These are phyloP conservation scores for Chrysina gloriosa DNA, from an alignment of 2,888 invertebrate genomes.

Conservation along the genomic window DNA sequence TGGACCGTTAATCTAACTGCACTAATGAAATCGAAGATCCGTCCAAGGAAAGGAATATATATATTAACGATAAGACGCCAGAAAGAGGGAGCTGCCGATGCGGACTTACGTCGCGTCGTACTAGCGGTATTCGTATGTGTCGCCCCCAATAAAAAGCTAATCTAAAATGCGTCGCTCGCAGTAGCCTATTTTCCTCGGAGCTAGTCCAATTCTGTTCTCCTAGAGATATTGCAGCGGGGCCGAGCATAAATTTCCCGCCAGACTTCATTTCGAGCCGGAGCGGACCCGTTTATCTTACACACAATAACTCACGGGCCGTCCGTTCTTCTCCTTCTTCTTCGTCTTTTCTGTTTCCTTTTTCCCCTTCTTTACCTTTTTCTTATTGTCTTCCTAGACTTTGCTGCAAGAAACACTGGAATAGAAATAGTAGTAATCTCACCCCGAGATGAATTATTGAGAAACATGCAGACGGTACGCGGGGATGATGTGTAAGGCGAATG, in stretches of 20 bases:
- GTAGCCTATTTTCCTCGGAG: conserved; percentile 64
- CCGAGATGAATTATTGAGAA: conserved; percentile 63
- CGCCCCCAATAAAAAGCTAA: conserved; percentile 63
- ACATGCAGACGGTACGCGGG: conserved; percentile 59
- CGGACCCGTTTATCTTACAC: conserved; percentile 78
- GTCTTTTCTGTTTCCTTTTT: conserved; percentile 47
- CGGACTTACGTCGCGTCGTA: conserved; percentile 24
- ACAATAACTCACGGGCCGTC: conserved; percentile 67
- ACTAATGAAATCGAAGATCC: conserved; percentile 32
- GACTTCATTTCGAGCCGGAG: conserved; percentile 80
- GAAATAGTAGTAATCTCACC: conserved; percentile 66
- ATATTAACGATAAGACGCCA: conserved; percentile 28
- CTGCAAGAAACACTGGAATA: conserved; percentile 64
- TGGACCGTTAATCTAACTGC: conserved; percentile 7
- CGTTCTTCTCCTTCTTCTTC: conserved; percentile 62
- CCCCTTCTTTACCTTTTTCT: conserved; percentile 41
- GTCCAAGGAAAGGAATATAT: conserved; percentile 14
- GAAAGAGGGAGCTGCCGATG: conserved; percentile 4
- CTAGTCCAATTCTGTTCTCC: conserved; percentile 65
- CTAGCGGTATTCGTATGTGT: conserved; percentile 32
- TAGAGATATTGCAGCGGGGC: conserved; percentile 65
- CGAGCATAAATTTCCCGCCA: conserved; percentile 67
- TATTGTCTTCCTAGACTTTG: conserved; percentile 63
- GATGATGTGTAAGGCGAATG: conserved; percentile 21
- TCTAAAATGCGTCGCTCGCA: conserved; percentile 65